Evolutionary conservation across 2,888 invertebrate species (phyloP).

Genomic region (Hydrotaea cyrtoneurina): DNA sequence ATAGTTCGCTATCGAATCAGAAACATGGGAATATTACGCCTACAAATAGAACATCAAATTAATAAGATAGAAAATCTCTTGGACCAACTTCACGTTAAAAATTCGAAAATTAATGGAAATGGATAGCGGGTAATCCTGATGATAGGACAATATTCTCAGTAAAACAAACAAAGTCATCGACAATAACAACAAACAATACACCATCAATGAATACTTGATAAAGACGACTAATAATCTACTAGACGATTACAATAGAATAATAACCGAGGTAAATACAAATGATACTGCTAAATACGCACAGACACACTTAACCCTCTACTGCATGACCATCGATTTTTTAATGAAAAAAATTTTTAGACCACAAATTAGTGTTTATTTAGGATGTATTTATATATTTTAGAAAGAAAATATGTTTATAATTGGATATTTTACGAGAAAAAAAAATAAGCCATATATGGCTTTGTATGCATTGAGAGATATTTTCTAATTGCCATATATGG

Average conservation of each 20-base stretch:
- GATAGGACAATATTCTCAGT: constrained; percentile 32
- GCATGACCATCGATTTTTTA: no score
- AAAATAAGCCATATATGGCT: no score
- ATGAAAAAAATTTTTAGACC: no score
- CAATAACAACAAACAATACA: constrained; percentile 41
- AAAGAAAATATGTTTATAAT: no score
- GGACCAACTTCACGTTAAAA: constrained; percentile 37
- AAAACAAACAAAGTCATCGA: background rate
- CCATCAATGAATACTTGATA: constrained; percentile 36
- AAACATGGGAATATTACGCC: background rate
- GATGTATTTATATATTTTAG: no score
- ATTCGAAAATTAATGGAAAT: constrained; percentile 49
- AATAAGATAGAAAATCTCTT: constrained; percentile 46
- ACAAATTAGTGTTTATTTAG: no score
- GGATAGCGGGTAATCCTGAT: constrained; percentile 46
- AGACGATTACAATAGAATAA: constrained; percentile 36
- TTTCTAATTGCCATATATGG: no score
- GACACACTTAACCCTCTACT: no score
- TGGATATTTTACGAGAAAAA: no score
- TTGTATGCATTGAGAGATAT: no score
- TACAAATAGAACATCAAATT: constrained; percentile 54
- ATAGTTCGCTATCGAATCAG: background rate
- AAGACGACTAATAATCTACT: constrained; percentile 19
- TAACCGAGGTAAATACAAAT: constrained; percentile 1
- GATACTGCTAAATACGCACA: constrained; percentile 9